A percentile compares a stretch with the other conserved stretches of the same genome.
phyloP scores from a whole-genome alignment of 2,888 invertebrate species.

The Leuctra nigra region DNA sequence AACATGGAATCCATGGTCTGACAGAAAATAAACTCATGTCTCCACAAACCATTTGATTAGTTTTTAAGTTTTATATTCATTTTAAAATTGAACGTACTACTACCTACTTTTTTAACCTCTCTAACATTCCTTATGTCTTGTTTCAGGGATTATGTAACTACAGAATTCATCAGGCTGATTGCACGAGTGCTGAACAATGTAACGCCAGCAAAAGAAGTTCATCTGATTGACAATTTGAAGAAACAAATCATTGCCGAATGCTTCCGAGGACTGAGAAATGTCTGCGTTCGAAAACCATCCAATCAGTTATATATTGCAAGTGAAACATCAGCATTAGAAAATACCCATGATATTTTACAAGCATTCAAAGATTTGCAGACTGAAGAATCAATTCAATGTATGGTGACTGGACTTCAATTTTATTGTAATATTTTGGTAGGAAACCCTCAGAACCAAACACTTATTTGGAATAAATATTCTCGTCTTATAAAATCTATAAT shows the following conservation, averaged over 20 bases:
- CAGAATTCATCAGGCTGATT: conserved; percentile 46
- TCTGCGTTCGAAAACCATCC: conserved; percentile 47
- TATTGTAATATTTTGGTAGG: conserved; percentile 51
- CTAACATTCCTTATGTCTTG: not conserved
- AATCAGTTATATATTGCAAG: conserved; percentile 49
- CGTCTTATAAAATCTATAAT: conserved; percentile 37
- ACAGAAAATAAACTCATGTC: no score
- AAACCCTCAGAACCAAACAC: conserved; percentile 48
- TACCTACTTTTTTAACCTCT: not conserved
- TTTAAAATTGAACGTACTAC: not conserved
- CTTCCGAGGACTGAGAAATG: conserved; percentile 47
- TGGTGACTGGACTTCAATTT: conserved; percentile 50
- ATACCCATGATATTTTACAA: conserved; percentile 46
- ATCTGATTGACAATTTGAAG: not conserved
- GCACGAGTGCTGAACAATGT: conserved; percentile 48
- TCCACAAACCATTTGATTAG: no score
- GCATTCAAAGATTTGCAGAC: no score
- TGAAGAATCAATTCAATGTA: no score
- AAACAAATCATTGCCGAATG: conserved; percentile 42
- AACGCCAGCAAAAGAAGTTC: conserved; percentile 36
- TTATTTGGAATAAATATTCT: conserved; percentile 48
- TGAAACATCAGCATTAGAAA: conserved; percentile 46
- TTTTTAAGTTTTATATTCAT: no score
- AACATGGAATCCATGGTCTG: no score
- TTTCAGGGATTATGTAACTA: conserved; percentile 46